phyloP scores from a whole-genome alignment of 2,888 invertebrate genomes.

The Deroplatys truncata region DNA sequence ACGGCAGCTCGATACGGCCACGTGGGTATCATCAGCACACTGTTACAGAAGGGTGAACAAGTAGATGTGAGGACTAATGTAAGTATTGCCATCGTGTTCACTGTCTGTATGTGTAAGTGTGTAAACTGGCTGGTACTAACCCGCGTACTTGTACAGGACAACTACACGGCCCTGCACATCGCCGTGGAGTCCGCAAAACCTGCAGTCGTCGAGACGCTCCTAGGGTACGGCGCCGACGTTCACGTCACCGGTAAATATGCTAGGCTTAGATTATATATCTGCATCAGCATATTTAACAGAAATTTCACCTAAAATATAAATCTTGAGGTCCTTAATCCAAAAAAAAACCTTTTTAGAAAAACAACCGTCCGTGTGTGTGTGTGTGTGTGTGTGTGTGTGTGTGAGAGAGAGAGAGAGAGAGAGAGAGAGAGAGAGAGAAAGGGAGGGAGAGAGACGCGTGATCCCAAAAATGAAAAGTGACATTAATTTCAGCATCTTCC shows the following conservation, averaged over 20 bases:
- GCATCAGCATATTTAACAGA: not conserved
- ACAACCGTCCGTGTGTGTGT: too few relatives aligned
- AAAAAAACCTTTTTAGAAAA: too few relatives aligned
- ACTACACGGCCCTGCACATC: conserved; percentile 96
- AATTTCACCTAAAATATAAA: not conserved
- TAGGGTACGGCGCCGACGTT: conserved; percentile 96
- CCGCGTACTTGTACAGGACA: conserved; percentile 61
- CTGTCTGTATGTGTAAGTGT: not conserved
- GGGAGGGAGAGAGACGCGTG: too few relatives aligned
- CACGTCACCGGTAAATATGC: conserved; percentile 69
- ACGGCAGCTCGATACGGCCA: conserved; percentile 97
- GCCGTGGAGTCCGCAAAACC: conserved; percentile 94
- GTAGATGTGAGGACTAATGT: conserved; percentile 95
- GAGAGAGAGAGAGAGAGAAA: too few relatives aligned
- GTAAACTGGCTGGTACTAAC: not conserved
- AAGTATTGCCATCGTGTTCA: conserved; percentile 41
- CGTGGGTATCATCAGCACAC: conserved; percentile 92
- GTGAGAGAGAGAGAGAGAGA: too few relatives aligned
- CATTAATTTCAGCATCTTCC: too few relatives aligned
- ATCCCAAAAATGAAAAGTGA: too few relatives aligned
- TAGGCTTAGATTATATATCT: not conserved
- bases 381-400: too few relatives aligned
- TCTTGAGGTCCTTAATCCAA: too few relatives aligned
- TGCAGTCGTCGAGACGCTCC: conserved; percentile 88
- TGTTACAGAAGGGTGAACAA: conserved; percentile 93